Evolutionary conservation across 2,797 vertebrate genomes (phyloP).

Genomic region (Poeciliopsis gracilis): DNA sequence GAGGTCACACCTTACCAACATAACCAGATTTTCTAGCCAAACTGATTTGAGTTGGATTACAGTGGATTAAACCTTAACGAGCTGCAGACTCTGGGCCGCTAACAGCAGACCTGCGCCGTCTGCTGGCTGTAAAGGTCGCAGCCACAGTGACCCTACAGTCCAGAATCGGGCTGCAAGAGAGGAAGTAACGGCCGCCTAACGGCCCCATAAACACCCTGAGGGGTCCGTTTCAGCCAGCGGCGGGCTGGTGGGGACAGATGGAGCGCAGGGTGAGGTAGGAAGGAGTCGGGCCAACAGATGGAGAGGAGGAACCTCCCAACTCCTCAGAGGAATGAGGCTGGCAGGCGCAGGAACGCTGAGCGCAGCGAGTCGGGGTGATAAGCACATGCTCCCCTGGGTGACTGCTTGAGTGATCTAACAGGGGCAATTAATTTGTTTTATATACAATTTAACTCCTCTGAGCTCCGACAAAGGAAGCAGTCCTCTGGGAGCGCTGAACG

Average conservation of each 20-base stretch:
- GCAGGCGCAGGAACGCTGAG: conserved; percentile 73
- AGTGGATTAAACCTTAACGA: conserved; percentile 12
- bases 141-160: conserved; percentile 72
- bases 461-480: conserved; percentile 70
- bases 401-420: conserved; percentile 80
- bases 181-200: conserved; percentile 59
- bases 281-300: conserved; percentile 74
- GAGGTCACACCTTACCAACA: too few species aligned
- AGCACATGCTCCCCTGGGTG: conserved; percentile 80
- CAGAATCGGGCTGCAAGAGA: conserved; percentile 43
- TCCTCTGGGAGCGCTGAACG: conserved; percentile 78
- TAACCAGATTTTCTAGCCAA: too few species aligned
- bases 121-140: conserved; percentile 55
- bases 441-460: conserved; percentile 79
- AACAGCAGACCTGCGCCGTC: conserved; percentile 58
- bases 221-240: conserved; percentile 56
- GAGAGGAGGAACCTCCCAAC: conserved; percentile 62
- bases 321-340: conserved; percentile 62
- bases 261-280: conserved; percentile 59
- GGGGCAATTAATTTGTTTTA: conserved; percentile 84
- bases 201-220: conserved; percentile 67
- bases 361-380: conserved; percentile 63
- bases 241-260: conserved; percentile 69
- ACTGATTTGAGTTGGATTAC: too few species aligned
- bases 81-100: conserved; percentile 53